Evolutionary conservation across 2,113 vertebrate genomes (phyloP).

Genomic region (Takifugu bimaculatus): DNA sequence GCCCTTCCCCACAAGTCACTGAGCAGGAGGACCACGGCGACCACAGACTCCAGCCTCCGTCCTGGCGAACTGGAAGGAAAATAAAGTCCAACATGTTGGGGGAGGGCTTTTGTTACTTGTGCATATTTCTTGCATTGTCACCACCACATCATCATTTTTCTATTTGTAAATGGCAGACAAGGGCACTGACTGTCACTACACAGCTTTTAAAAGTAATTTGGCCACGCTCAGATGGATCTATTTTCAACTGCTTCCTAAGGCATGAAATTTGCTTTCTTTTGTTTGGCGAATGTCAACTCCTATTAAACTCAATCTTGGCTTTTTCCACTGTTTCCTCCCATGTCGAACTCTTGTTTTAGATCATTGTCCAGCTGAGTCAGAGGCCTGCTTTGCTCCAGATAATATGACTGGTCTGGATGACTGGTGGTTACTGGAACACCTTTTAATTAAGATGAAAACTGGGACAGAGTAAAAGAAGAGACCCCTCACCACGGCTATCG

Average conservation of each 20-base stretch:
- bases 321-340: slow-evolving; percentile 30
- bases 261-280: slow-evolving; percentile 19
- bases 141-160: slow-evolving; percentile 3
- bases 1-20: slow-evolving; percentile 87
- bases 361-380: background rate
- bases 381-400: slow-evolving; percentile 5
- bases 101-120: slow-evolving; percentile 30
- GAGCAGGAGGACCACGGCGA: slow-evolving; percentile 97
- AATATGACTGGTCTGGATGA: background rate
- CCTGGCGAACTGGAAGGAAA: slow-evolving; percentile 82
- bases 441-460: slow-evolving; percentile 25
- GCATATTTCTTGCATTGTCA: slow-evolving; percentile 16
- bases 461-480: slow-evolving; percentile 2
- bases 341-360: background rate
- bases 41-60: slow-evolving; percentile 97
- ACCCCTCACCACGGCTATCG: slow-evolving; percentile 87
- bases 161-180: too few species aligned
- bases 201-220: slow-evolving; percentile 28
- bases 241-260: background rate
- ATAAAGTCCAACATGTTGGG: slow-evolving; percentile 21
- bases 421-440: background rate
- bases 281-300: slow-evolving; percentile 25
- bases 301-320: slow-evolving; percentile 9
- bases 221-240: slow-evolving; percentile 23
- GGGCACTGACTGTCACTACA: background rate